A percentile compares a stretch with the other conserved stretches of the same genome.
Conservation (phyloP, 2,113 vertebrate species). For the Taxidea taxus region DNA sequence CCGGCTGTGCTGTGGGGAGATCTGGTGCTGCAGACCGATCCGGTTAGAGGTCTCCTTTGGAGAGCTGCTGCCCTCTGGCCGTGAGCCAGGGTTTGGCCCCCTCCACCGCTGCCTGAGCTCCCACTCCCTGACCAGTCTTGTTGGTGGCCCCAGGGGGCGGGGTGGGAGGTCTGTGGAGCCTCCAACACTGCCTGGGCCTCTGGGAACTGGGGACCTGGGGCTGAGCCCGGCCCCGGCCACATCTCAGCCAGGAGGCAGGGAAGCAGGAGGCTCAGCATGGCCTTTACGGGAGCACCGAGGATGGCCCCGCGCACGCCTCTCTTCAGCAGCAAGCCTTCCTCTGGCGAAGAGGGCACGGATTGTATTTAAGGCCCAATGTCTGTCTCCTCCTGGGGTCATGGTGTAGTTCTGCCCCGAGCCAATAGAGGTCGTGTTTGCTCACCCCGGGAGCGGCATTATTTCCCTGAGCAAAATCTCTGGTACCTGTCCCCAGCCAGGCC, state of each 20-base stretch:
- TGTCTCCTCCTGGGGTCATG: neutral
- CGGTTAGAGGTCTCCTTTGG: too few species aligned
- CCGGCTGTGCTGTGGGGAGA: fast-evolving
- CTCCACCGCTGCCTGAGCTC: too few species aligned
- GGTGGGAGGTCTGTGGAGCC: neutral
- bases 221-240: conserved; percentile 29
- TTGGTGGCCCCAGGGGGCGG: too few species aligned
- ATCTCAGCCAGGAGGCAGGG: conserved; percentile 68
- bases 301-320: neutral
- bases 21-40: too few species aligned
- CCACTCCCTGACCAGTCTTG: too few species aligned
- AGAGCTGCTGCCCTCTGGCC: too few species aligned
- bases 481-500: neutral
- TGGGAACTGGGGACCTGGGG: neutral
- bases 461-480: neutral
- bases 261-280: conserved; percentile 41
- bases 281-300: conserved; percentile 66
- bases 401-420: neutral
- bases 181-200: neutral
- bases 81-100: too few species aligned
- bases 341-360: neutral
- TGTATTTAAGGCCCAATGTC: neutral
- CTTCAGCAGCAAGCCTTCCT: neutral
- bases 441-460: fast-evolving
- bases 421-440: neutral